Base-by-base conservation (phyloP, 2,888 invertebrate species). In the Drosophila birchii region DNA sequence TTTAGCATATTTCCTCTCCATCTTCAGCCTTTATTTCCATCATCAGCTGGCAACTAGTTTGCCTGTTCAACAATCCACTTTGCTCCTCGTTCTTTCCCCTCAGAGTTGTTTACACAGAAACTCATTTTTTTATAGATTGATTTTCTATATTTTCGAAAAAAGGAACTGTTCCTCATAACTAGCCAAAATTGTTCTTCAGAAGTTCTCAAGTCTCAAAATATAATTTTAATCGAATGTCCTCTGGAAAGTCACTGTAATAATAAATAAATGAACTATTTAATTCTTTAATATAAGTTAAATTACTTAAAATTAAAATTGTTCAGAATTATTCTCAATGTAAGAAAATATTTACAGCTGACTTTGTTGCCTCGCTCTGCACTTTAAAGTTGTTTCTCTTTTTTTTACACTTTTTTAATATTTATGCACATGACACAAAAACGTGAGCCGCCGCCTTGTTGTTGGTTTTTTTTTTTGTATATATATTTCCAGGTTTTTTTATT, bases 391-490 rank as follows among this genome's bases (percentile, higher is more conserved):
- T 51, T 26, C 8, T 68, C 67, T 76, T 51, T 41, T 54, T 36
- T 70, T 7, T 68, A 2, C 34, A 51, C 49, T 9, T 68, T 78
- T 73, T 56, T 70, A 78, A 78, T 67, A 47, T 85, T 87, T 81
- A 80, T 78, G 77, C 86, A 86, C 87, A 86, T 86, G 86, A 81
- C 88, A 86, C 78, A 80, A 81, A 86, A 86, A 88, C 86, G 88
- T 86, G 86, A 78, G 51, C 72, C 14, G 58, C 34, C 20, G 57
- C 43, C 43, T 18, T 63, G 57, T 59, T 62, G 20, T 47, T 51
- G 38, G 38, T 56, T 51, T 58, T 57, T 70, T 68, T 58, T 67
- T 54, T 49, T 45, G 5, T 45, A 59, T 58, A 38, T 47, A 9
- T n/a, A 49, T 26, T 26, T 26, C 41, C 44, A 58, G 34, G 58